These are phyloP conservation scores for Odocoileus virginianus DNA, from an alignment of 2,113 vertebrate genomes.

Conservation along the genomic window DNA sequence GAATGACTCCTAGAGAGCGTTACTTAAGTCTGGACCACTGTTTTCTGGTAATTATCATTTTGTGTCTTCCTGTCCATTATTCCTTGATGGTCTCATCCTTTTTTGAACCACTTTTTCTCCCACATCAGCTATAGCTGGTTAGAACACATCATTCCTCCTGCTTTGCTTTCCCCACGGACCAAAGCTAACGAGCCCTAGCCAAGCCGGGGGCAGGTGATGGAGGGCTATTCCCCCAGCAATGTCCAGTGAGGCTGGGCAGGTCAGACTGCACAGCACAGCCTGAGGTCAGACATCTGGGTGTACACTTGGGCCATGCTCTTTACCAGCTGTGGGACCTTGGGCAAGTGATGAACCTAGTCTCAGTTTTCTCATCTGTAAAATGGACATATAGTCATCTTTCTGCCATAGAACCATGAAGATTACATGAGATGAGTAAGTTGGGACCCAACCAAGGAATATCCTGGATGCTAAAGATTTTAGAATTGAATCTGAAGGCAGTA, in stretches of 20 bases:
- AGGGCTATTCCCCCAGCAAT: neutral
- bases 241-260: neutral
- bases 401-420: neutral
- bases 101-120: neutral
- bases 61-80: neutral
- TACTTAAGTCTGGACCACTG: neutral
- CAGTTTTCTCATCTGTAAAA: neutral
- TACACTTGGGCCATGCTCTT: neutral
- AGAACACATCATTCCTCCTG: neutral
- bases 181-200: neutral
- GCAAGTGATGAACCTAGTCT: neutral
- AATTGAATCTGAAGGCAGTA: neutral
- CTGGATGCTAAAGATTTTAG: neutral
- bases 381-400: neutral
- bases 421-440: neutral
- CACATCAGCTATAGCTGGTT: neutral
- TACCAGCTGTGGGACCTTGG: neutral
- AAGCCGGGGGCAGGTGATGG: neutral
- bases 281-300: fast-evolving
- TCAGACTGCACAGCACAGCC: neutral
- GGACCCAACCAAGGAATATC: neutral
- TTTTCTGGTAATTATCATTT: neutral
- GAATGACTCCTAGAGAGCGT: neutral
- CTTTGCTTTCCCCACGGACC: neutral
- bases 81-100: neutral